These are phyloP conservation scores for Neomonachus schauinslandi DNA, from an alignment of 2,113 vertebrate species.

Conservation along the genomic window DNA sequence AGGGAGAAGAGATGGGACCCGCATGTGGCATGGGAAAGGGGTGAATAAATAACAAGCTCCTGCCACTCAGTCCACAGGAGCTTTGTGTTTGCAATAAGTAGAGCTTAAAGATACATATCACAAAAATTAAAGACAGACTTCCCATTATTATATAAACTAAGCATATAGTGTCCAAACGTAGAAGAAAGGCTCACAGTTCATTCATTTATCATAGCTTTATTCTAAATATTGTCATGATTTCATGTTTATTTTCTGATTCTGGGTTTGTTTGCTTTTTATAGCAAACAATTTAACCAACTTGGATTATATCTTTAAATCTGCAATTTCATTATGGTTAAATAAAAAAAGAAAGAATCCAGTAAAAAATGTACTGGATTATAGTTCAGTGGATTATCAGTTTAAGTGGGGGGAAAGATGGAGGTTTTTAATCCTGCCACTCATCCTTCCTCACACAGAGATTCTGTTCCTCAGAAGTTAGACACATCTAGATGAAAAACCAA, in stretches of 20 bases:
- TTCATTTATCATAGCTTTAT: neutral
- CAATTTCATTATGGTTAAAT: neutral
- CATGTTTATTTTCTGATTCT: neutral
- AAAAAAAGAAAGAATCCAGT: neutral
- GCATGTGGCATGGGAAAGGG: neutral
- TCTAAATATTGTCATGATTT: neutral
- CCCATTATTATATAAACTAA: neutral
- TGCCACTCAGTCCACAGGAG: neutral
- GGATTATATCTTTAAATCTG: neutral
- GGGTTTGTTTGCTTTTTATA: neutral
- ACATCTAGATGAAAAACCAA: neutral
- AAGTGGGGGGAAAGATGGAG: accelerated
- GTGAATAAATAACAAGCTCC: neutral
- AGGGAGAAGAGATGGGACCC: neutral
- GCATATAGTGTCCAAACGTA: accelerated
- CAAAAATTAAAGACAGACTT: neutral
- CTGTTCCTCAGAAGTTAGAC: neutral
- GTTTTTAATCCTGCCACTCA: neutral
- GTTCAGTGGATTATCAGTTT: neutral
- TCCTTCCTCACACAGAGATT: neutral
- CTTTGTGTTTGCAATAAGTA: neutral
- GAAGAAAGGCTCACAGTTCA: neutral
- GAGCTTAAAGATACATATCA: neutral
- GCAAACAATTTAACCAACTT: neutral
- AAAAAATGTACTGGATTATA: neutral